Conservation (phyloP, 1,140 invertebrate genomes). For the Lepidostoma basale region DNA sequence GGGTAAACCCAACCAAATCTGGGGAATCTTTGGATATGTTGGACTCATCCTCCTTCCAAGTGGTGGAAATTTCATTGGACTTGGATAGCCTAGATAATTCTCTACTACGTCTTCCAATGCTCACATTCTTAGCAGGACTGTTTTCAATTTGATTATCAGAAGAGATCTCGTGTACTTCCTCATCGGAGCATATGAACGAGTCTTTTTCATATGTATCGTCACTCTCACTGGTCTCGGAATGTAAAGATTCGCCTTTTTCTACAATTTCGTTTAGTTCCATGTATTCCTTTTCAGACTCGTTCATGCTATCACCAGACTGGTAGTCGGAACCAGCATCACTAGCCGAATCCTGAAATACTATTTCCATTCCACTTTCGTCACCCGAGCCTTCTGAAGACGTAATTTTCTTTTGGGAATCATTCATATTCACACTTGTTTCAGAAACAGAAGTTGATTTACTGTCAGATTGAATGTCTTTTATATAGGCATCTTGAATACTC, state of each 20-base stretch:
- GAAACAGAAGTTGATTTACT: no score
- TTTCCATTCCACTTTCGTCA: not conserved
- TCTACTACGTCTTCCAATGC: not conserved
- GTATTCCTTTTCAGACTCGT: constrained; percentile 25
- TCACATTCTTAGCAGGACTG: not conserved
- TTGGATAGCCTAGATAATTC: no score
- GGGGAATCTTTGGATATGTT: not conserved
- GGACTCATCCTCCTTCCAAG: not conserved
- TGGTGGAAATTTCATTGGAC: not conserved
- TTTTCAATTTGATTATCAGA: not conserved
- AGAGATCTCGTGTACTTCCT: constrained; percentile 26
- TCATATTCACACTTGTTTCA: no score
- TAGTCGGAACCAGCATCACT: constrained; percentile 40
- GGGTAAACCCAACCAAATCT: not conserved
- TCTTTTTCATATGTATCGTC: constrained; percentile 40
- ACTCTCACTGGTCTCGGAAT: constrained; percentile 23
- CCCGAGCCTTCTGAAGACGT: not conserved
- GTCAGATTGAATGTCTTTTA: no score
- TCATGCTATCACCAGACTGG: constrained; percentile 36
- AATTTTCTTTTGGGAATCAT: not conserved
- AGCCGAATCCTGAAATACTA: constrained; percentile 20
- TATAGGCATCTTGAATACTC: no score
- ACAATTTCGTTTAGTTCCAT: constrained; percentile 38
- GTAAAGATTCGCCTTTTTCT: constrained; percentile 33
- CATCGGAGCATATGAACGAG: constrained; percentile 37